Evolutionary conservation across 2,113 vertebrate species (phyloP).

Genomic region (Rhagologus leucostigma): DNA sequence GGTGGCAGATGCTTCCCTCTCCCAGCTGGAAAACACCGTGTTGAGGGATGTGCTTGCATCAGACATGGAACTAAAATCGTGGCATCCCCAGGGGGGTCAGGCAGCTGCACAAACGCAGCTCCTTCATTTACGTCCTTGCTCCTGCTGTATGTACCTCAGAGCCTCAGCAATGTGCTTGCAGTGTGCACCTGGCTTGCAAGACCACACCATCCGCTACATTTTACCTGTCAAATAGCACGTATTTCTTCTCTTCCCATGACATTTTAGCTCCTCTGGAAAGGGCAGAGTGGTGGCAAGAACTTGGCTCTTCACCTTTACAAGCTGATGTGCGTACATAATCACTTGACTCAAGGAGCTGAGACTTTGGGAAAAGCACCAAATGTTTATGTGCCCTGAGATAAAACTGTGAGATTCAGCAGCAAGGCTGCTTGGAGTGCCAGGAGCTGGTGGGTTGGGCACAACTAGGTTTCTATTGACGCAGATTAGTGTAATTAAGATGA

Average conservation of each 20-base stretch:
- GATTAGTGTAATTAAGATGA: neutral
- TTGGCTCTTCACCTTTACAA: slow-evolving; percentile 7
- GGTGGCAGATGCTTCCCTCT: slow-evolving; percentile 10
- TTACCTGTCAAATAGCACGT: neutral
- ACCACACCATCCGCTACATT: neutral
- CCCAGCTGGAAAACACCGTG: rapidly evolving
- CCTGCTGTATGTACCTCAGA: neutral
- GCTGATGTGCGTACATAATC: neutral
- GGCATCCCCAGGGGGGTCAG: neutral
- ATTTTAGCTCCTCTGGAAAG: slow-evolving; percentile 21
- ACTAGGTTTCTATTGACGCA: neutral
- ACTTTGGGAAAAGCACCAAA: slow-evolving; percentile 20
- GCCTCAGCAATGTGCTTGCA: neutral
- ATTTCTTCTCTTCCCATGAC: neutral
- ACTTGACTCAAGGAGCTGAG: slow-evolving; percentile 10
- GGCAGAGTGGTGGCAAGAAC: neutral
- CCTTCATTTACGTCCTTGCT: neutral
- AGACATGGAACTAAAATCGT: neutral
- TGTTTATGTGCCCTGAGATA: slow-evolving; percentile 1
- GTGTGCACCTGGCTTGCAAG: neutral
- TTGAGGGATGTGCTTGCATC: neutral
- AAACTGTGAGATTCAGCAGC: slow-evolving; percentile 8
- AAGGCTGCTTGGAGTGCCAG: neutral
- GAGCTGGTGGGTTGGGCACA: neutral
- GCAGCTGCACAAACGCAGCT: neutral